These are phyloP conservation scores for Cephus nigrinus DNA, from an alignment of 2,888 invertebrate species.

Conservation along the genomic window DNA sequence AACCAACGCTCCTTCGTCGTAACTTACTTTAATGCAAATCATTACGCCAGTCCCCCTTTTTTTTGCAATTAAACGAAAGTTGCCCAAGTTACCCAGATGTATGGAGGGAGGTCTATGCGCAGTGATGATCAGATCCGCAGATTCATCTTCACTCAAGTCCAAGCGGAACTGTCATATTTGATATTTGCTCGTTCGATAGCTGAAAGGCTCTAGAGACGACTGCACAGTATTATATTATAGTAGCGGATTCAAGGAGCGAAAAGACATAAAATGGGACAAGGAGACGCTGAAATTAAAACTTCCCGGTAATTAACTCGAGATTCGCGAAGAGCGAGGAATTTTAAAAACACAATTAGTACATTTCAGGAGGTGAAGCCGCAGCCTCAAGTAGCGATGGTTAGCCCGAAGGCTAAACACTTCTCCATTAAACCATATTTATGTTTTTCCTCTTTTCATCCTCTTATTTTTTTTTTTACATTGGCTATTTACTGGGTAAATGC, in stretches of 20 bases:
- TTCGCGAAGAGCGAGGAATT: constrained; percentile 17
- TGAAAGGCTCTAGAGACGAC: background rate
- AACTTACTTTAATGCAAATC: background rate
- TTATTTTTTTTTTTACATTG: constrained; percentile 6
- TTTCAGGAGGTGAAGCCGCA: constrained; percentile 16
- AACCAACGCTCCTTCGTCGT: no score
- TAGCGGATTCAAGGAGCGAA: background rate
- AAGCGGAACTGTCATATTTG: no score
- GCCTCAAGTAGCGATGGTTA: constrained; percentile 1
- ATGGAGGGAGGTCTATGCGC: background rate
- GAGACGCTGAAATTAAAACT: constrained; percentile 16
- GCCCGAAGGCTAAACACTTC: constrained; percentile 1
- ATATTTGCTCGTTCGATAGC: no score
- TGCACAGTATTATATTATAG: background rate
- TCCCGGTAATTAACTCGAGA: constrained; percentile 20
- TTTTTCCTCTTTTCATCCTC: constrained; percentile 2
- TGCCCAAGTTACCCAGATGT: background rate
- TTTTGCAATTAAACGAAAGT: background rate
- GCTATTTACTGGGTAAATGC: constrained; percentile 15
- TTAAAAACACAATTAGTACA: constrained; percentile 18
- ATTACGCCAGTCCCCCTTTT: background rate
- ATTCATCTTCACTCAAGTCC: no score
- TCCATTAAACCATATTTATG: constrained; percentile 6
- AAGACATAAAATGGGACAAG: constrained; percentile 1
- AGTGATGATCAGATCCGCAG: no score